Evolutionary conservation across 2,888 invertebrate genomes (phyloP), one percentile per base, ranked within the genome.

Genomic region (Cremastobaeus sp.): DNA sequence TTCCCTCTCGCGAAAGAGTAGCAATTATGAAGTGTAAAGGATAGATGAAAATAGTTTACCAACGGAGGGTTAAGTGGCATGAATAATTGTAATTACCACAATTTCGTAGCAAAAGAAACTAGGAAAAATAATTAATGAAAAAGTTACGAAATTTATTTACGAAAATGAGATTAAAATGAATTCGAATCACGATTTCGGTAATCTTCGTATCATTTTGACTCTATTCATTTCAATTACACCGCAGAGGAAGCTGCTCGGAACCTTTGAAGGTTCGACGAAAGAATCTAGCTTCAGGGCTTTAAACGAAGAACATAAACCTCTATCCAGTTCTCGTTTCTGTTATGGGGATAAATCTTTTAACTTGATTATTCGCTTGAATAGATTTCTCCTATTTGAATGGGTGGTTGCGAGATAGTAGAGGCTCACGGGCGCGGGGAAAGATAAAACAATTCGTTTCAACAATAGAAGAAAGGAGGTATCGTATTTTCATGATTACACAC

Each of bases 331-430:
- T 60, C 70, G 65, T 74, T 74, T 54, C 69, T 50, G 69, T 55
- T 62, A 65, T 55, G 68, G 68, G 68, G 74, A 74, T 74, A 74
- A 69, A 74, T 74, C 74, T 68, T 74, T 74, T 74, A 74, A 69
- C 68, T 74, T 74, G 68, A 74, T 74, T 74, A 69, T 74, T 57
- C 65, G 60, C 69, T 69, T 60, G 69, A 66, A 74, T 70, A 66
- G 70, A 74, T 74, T 74, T 70, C 74, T 74, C 74, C 55, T 60
- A 69, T 70, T 70, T 55, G 55, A 70, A 69, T 74, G 74, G 70
- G 60, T 43, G 60, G 47, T 52, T 65, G 54, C 34, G n/a, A 39
- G 45, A 52, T 50, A 43, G 50, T 12, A 52, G 17, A 57, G 39
- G 17, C 3, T 32, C 18, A 15, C 17, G 34, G n/a, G 41, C 15